A percentile compares a stretch with the other conserved stretches of the same genome.
phyloP scores from a whole-genome alignment of 1,140 invertebrate species.

The Trichonephila clavata region DNA sequence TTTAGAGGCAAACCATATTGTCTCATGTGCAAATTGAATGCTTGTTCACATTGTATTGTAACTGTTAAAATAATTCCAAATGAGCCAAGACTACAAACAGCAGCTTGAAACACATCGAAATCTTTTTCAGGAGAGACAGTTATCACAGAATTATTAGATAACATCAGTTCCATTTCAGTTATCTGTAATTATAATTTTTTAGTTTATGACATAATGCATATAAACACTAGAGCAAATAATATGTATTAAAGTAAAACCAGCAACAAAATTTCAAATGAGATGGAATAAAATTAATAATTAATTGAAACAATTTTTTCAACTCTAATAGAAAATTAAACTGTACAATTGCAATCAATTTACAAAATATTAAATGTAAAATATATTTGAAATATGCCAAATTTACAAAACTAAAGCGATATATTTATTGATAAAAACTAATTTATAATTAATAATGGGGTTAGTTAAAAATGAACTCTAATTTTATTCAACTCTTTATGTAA shows the following conservation, averaged over 20 bases:
- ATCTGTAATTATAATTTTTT: constrained; percentile 78
- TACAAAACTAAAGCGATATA: no score
- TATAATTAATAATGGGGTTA: no score
- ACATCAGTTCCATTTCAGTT: constrained; percentile 79
- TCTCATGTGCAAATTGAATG: constrained; percentile 79
- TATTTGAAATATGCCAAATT: no score
- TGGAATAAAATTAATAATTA: no score
- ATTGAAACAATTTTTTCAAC: no score
- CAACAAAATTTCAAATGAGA: not conserved
- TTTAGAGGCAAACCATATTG: constrained; percentile 79
- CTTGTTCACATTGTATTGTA: constrained; percentile 80
- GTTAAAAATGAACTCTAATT: no score
- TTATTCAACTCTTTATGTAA: no score
- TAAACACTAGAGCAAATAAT: not conserved
- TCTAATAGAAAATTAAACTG: no score
- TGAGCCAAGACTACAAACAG: constrained; percentile 80
- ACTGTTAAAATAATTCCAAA: constrained; percentile 81
- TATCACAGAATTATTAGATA: constrained; percentile 79
- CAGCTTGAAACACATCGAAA: constrained; percentile 79
- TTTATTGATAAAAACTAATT: no score
- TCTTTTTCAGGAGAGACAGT: constrained; percentile 79
- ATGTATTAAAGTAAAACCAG: not conserved
- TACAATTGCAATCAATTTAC: no score
- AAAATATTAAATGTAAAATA: no score
- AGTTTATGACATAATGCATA: not conserved